These are phyloP conservation scores for Upupa epops DNA, from an alignment of 2,113 vertebrate genomes.

Conservation along the genomic window DNA sequence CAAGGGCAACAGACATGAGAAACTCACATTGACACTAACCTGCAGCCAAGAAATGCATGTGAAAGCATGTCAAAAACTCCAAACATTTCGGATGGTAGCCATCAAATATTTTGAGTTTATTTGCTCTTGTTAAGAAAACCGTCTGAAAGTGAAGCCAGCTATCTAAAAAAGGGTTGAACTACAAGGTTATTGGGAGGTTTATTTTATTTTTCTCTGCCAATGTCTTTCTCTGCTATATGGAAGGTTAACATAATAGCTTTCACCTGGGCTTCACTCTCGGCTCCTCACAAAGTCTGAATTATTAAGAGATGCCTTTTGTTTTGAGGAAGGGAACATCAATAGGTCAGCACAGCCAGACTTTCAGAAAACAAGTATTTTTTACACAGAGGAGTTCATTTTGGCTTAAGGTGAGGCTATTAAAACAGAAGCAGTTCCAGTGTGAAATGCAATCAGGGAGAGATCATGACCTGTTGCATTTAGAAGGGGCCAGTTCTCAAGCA, in stretches of 20 bases:
- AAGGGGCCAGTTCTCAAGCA: background rate
- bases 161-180: background rate
- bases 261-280: background rate
- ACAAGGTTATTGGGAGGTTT: background rate
- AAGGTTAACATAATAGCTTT: background rate
- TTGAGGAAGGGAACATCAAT: background rate
- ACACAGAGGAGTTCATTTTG: background rate
- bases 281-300: background rate
- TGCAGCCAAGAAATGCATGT: conserved; percentile 33
- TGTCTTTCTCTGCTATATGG: background rate
- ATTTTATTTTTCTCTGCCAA: conserved; percentile 1
- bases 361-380: background rate
- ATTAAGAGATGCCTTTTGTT: background rate
- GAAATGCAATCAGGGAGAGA: background rate
- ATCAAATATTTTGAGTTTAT: conserved; percentile 28
- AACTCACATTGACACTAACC: background rate
- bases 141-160: conserved; percentile 22
- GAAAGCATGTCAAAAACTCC: conserved; percentile 56
- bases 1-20: conserved; percentile 2
- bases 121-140: conserved; percentile 28
- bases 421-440: background rate
- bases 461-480: background rate
- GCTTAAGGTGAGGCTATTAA: background rate
- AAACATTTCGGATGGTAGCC: conserved; percentile 45
- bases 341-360: background rate